These are phyloP conservation scores for Porites divaricata DNA, from an alignment of 92 coral and sea anemone genomes.

Conservation along the genomic window DNA sequence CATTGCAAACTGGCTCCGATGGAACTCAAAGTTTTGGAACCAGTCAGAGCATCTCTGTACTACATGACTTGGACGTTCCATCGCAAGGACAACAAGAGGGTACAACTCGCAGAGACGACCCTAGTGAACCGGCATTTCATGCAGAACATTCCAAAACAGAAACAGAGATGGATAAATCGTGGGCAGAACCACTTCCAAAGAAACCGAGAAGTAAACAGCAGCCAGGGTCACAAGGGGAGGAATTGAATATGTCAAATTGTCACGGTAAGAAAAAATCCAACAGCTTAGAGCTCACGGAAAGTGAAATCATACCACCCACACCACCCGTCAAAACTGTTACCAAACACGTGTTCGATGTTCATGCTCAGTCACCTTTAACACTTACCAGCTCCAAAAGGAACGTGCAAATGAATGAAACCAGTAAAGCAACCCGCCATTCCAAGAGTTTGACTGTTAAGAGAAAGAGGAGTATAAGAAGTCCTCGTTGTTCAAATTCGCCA, in stretches of 20 bases:
- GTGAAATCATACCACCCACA: conserved; percentile 74
- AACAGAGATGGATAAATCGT: neutral
- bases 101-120: neutral
- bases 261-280: neutral
- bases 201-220: neutral
- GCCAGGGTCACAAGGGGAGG: neutral
- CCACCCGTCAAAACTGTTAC: conserved; percentile 49
- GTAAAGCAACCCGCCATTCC: neutral
- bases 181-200: conserved; percentile 37
- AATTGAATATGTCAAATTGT: neutral
- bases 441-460: neutral
- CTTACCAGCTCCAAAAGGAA: neutral
- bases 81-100: neutral
- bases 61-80: conserved; percentile 40
- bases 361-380: neutral
- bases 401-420: neutral
- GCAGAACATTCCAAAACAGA: neutral
- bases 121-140: neutral
- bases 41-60: conserved; percentile 61
- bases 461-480: neutral
- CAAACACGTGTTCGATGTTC: conserved; percentile 1
- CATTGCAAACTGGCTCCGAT: conserved; percentile 5
- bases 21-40: conserved; percentile 37
- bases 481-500: neutral
- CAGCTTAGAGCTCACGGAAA: conserved; percentile 30